Evolutionary conservation across 2,888 invertebrate genomes (phyloP).

Genomic region (Linnaemya vulpina): DNA sequence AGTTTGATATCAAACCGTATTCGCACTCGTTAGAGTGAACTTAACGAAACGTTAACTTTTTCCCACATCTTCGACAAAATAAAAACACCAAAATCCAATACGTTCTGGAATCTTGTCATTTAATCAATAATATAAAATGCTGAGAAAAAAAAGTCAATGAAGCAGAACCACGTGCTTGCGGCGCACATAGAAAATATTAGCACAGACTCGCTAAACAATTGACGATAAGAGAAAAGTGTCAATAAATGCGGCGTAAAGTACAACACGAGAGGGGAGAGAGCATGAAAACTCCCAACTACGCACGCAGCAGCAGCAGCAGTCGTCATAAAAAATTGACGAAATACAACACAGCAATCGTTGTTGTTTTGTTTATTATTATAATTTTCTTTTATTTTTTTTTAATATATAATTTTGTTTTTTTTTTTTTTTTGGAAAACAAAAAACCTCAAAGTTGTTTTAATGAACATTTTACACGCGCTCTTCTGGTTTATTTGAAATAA

Average conservation of each 20-base stretch:
- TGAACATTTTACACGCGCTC: constrained; percentile 46
- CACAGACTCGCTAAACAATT: neutral
- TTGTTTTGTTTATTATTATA: neutral
- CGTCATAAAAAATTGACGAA: constrained; percentile 26
- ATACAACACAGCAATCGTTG: constrained; percentile 9
- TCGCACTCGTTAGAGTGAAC: too few relatives aligned
- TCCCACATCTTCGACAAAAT: too few relatives aligned
- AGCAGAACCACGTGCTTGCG: constrained; percentile 29
- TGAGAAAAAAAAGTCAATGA: constrained; percentile 43
- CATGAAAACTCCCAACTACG: constrained; percentile 20
- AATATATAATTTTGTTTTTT: too few relatives aligned
- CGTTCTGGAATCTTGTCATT: neutral
- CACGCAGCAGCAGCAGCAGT: neutral
- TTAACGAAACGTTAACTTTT: too few relatives aligned
- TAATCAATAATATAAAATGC: constrained; percentile 67
- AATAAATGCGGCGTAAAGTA: constrained; percentile 37
- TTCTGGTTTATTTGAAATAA: constrained; percentile 12
- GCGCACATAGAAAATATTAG: neutral
- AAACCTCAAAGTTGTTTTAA: constrained; percentile 10
- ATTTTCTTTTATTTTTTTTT: too few relatives aligned
- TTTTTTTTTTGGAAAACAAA: neutral
- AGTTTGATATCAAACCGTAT: too few relatives aligned
- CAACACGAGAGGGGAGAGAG: neutral
- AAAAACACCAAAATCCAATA: neutral
- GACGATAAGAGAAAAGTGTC: constrained; percentile 41